Base-by-base conservation (phyloP, 2,888 invertebrate species). In the Seira musarum region DNA sequence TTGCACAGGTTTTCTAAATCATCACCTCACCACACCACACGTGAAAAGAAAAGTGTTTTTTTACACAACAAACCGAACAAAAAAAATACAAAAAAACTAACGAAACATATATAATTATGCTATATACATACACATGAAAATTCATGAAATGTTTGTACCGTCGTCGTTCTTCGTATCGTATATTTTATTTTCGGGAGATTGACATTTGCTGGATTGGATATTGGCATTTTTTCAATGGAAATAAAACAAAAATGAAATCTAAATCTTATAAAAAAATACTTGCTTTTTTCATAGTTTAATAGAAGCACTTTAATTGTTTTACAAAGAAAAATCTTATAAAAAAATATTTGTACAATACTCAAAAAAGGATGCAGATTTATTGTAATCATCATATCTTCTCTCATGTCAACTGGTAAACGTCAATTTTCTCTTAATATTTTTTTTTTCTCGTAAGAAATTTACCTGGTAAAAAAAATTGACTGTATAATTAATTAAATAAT, bases 1-100 rank as follows among this genome's bases (percentile, higher is more conserved):
- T 68, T 57, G 3, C 80, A 24, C 69, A 40, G 19, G 15, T 65
- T 65, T 57, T 74, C 5, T 80, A 80, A 72, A 63, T 53, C 6
- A 13, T n/a, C n/a, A 17, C 53, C 53, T 8, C 13, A 13, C 13
- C 40, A 40, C 40, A 40, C 6, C 6, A 40, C 13, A 8, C 6
- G 17, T 8, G 17, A 53, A n/a, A 53, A 3, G 17, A 53, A 53
- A 53, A 6, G 13, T 17, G 3, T 17, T 13, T 53, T 53, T 13
- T 53, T 53, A 53, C 40, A 40, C 6, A 13, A 6, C 13, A 40
- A 6, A 40, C 40, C 40, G 6, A 40, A 8, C 13, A 40, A 6
- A 40, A 40, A 40, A 40, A 8, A 40, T 40, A 8, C 6, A 40
- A 6, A 40, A 40, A 40, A 8, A 40, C 40, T 6, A n/a, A n/a